Conservation (phyloP, 2,113 vertebrate genomes). For the Asarcornis scutulata region DNA sequence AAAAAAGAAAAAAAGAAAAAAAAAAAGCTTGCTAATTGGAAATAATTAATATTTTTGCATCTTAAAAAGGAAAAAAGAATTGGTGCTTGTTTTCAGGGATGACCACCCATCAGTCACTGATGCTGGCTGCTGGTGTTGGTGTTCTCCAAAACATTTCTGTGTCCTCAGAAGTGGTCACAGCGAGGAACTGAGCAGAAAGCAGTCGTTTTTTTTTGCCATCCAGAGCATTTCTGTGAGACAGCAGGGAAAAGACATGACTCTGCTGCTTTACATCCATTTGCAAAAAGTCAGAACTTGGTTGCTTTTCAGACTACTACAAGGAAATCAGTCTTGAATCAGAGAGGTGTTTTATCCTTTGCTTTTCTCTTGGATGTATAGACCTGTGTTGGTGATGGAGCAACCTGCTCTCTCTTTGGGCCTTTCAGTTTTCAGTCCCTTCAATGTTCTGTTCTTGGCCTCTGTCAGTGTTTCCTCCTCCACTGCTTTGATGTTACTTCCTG, state of each 20-base stretch:
- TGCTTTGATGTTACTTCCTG: constrained; percentile 31
- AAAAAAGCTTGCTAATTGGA: neutral
- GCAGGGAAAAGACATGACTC: neutral
- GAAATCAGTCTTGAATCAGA: neutral
- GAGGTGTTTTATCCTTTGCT: neutral
- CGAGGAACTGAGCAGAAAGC: neutral
- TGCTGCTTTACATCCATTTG: neutral
- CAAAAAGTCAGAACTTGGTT: neutral
- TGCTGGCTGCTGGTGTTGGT: neutral
- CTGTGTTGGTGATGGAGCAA: neutral
- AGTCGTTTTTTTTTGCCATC: neutral
- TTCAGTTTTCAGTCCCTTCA: neutral
- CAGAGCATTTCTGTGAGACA: neutral
- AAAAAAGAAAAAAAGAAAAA: neutral
- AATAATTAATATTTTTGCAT: neutral
- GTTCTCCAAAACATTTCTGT: neutral
- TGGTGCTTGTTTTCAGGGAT: neutral
- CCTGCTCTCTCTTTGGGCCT: neutral
- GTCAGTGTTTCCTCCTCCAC: neutral
- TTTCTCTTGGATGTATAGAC: neutral
- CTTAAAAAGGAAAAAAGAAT: neutral
- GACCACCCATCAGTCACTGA: neutral
- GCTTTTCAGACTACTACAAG: neutral
- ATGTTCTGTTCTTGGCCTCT: neutral
- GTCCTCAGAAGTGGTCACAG: neutral